Conservation (phyloP, 2,113 vertebrate species). For the Manacus vitellinus region DNA sequence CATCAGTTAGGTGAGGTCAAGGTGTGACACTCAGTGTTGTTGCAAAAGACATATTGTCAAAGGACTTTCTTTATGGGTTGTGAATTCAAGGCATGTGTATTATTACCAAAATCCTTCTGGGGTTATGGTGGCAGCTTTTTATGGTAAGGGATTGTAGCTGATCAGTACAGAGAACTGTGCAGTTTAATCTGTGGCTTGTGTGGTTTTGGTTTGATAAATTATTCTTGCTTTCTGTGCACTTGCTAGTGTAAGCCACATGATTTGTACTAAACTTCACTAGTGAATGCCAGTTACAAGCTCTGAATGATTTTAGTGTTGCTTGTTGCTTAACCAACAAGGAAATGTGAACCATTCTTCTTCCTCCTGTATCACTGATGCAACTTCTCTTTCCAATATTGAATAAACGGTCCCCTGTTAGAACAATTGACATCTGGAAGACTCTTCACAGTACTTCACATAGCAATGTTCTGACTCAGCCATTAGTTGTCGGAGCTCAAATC, state of each 20-base stretch:
- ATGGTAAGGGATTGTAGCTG: not conserved
- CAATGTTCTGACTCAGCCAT: conserved; percentile 56
- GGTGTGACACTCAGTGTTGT: not conserved
- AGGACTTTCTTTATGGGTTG: not conserved
- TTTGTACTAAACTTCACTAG: not conserved
- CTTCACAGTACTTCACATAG: conserved; percentile 50
- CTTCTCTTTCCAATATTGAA: not conserved
- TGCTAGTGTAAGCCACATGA: not conserved
- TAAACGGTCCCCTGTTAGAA: conserved; percentile 54
- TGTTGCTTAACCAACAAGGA: not conserved
- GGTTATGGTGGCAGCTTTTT: not conserved
- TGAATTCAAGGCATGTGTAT: not conserved
- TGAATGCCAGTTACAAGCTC: not conserved
- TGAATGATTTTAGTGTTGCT: not conserved
- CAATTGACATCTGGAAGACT: conserved; percentile 57
- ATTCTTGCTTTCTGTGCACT: not conserved
- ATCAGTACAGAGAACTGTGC: not conserved
- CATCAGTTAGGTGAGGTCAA: not conserved
- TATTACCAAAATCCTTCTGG: not conserved
- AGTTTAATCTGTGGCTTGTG: not conserved
- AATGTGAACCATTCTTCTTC: not conserved
- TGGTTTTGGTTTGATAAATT: not conserved
- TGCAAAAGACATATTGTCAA: not conserved
- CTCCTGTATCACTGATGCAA: not conserved
- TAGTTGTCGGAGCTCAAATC: conserved; percentile 58